Percentiles rank a stretch among this genome's conserved stretches.
phyloP scores from a whole-genome alignment of 1,140 invertebrate genomes.

The Agraylea sexmaculata region DNA sequence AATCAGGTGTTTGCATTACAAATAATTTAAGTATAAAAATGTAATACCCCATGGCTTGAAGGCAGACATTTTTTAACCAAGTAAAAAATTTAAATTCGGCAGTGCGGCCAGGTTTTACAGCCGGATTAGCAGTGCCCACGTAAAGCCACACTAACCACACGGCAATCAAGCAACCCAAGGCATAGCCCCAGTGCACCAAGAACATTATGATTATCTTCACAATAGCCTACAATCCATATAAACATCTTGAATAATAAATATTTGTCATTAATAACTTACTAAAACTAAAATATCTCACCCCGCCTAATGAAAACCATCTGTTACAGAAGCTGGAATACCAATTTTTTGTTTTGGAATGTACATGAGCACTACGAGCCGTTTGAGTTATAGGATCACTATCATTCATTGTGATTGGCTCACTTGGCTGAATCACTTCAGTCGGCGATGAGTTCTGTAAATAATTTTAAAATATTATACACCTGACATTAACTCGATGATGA shows the following conservation, averaged over 20 bases:
- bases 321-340: constrained; percentile 92
- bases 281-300: constrained; percentile 49
- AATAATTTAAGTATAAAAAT: neutral
- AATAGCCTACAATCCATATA: constrained; percentile 50
- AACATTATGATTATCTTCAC: constrained; percentile 85
- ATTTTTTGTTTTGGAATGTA: constrained; percentile 78
- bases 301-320: constrained; percentile 81
- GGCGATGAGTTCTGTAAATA: constrained; percentile 33
- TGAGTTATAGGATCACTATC: constrained; percentile 39
- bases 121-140: constrained; percentile 86
- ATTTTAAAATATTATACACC: neutral
- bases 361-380: constrained; percentile 45
- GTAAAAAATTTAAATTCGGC: constrained; percentile 78
- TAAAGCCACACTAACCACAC: constrained; percentile 85
- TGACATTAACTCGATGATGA: neutral
- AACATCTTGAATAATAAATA: constrained; percentile 1
- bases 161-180: constrained; percentile 65
- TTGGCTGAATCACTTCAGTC: constrained; percentile 27
- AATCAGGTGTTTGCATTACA: neutral
- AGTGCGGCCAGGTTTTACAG: constrained; percentile 81
- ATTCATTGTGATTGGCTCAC: constrained; percentile 22
- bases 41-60: constrained; percentile 63
- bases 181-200: constrained; percentile 85
- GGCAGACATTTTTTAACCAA: constrained; percentile 66
- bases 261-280: neutral